Evolutionary conservation across 2,888 invertebrate genomes (phyloP).

Genomic region (Ichneumoninae sp.): DNA sequence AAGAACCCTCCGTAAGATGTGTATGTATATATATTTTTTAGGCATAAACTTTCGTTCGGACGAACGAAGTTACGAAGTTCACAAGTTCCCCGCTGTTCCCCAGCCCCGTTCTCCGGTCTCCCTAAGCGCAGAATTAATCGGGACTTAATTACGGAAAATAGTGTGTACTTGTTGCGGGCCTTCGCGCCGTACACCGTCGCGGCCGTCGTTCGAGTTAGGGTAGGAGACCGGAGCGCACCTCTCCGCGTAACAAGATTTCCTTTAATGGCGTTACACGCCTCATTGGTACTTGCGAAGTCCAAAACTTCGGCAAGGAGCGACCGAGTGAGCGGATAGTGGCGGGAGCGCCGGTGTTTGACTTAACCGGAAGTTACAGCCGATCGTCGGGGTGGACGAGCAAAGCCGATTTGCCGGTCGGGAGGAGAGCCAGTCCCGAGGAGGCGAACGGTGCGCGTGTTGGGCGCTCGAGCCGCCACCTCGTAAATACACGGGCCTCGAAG

Average conservation of each 20-base stretch:
- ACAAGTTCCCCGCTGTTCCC: neutral
- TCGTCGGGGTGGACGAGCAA: constrained; percentile 46
- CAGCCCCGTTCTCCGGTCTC: neutral
- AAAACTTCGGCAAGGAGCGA: constrained; percentile 74
- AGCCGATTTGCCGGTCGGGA: constrained; percentile 47
- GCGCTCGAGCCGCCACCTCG: constrained; percentile 11
- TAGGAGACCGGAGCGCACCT: constrained; percentile 74
- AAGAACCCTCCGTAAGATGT: neutral
- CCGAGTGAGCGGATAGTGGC: constrained; percentile 20
- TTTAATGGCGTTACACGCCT: constrained; percentile 84
- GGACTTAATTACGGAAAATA: constrained; percentile 81
- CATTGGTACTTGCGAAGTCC: constrained; percentile 84
- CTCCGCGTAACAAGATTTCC: constrained; percentile 83
- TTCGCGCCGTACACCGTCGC: constrained; percentile 25
- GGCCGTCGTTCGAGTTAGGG: constrained; percentile 65
- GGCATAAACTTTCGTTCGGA: neutral
- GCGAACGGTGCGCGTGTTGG: constrained; percentile 41
- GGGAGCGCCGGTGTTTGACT: constrained; percentile 79
- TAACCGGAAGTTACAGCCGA: constrained; percentile 80
- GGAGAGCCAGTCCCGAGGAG: constrained; percentile 12
- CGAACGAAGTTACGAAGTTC: constrained; percentile 1
- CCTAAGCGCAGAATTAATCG: constrained; percentile 80
- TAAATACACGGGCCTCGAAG: neutral
- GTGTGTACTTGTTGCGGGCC: constrained; percentile 80
- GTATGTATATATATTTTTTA: neutral